phyloP scores from a whole-genome alignment of 2,797 vertebrate species.

The Vultur gryphus region DNA sequence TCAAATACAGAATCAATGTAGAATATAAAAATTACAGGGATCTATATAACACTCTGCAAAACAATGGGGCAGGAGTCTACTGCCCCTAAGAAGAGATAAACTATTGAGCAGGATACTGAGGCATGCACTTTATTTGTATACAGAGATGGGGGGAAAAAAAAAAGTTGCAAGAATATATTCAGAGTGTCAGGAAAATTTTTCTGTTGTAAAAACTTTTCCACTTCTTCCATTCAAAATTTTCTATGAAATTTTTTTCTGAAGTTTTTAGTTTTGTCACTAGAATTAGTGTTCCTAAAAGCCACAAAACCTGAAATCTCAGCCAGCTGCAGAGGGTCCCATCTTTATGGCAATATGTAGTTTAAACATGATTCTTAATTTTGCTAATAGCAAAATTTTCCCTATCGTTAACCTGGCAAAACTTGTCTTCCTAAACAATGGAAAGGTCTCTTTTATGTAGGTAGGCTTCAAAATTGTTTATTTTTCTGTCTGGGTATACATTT shows the following conservation, averaged over 20 bases:
- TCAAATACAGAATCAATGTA: neutral
- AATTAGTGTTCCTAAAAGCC: neutral
- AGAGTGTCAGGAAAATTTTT: neutral
- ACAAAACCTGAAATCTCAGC: neutral
- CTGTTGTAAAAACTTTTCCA: neutral
- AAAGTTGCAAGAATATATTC: neutral
- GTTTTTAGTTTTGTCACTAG: neutral
- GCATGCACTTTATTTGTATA: neutral
- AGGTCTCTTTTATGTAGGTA: neutral
- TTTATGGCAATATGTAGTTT: neutral
- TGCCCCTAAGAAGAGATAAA: neutral
- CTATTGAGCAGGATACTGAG: neutral
- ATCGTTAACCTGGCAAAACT: neutral
- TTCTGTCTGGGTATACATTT: neutral
- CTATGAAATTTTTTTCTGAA: neutral
- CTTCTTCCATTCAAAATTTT: neutral
- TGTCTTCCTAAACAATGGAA: neutral
- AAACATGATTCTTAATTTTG: neutral
- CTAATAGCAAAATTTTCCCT: neutral
- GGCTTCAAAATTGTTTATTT: neutral
- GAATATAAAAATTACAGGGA: neutral
- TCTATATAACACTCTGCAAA: neutral
- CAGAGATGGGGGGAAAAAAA: neutral
- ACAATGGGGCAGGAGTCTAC: neutral
- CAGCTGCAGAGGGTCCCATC: neutral